Evolutionary conservation across 2,888 invertebrate genomes (phyloP), one percentile per base, ranked within the genome.

Genomic region (Linhomoeus sp.): DNA sequence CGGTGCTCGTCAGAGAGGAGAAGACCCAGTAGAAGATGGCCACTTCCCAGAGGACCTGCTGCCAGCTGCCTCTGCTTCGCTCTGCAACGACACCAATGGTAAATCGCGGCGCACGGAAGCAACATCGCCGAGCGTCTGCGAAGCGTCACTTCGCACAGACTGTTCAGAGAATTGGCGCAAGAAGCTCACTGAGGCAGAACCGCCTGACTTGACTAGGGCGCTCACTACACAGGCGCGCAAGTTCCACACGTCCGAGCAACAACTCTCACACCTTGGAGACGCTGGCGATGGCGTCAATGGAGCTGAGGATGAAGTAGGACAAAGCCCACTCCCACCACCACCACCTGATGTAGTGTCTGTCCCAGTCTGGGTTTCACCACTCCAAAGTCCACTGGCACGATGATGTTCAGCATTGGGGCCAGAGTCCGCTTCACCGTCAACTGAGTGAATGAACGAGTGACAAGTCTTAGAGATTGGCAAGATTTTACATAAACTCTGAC

Each of bases 301-400:
- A 77, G 17, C 82, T 83, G 44, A 88, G 71, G 25, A 79, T 66
- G 56, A 84, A 85, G 71, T 86, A 90, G 12, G 85, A 85, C 68
- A 1, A 76, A 69, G 2, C 88, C 88, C 39, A 81, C 77, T 45
- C 79, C 80, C 24, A 85, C 77, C 45, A 79, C 80, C 24, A 85
- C 77, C 25, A 90, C 83, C 56, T 84, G 77, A 65, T 86, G 86
- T 45, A 90, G 70, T 56, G 84, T 80, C 14, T 83, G 78, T 24
- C 88, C 88, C 36, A 90, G 70, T 20, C 88, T 76, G 0, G 88
- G 88, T 65, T 87, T 88, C 53, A 88, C 87, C 58, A 90, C 87
- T 43, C 90, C 90, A 70, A 87, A 90, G 43, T 90, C 90, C 43
- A 90, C 73, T 52, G 85, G 85, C 50, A 88, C 88, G 49, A 90